These are phyloP conservation scores for Procapra przewalskii DNA, from an alignment of 2,113 vertebrate genomes.

Conservation along the genomic window DNA sequence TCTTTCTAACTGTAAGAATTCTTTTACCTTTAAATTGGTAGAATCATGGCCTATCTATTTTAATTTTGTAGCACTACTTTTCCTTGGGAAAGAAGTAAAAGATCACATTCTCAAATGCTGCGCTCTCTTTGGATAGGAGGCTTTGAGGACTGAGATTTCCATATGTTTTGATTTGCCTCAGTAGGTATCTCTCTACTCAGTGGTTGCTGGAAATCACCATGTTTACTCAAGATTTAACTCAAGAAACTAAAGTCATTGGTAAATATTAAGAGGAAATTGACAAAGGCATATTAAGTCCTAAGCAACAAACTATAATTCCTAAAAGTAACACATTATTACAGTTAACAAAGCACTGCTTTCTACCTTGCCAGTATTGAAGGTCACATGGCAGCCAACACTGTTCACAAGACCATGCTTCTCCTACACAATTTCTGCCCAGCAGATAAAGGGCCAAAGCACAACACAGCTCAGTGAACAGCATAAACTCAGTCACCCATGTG, in stretches of 20 bases:
- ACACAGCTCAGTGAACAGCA: not conserved
- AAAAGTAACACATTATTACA: slow-evolving; percentile 16
- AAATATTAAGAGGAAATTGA: slow-evolving; percentile 57
- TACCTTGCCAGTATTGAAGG: not conserved
- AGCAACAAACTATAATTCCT: not conserved
- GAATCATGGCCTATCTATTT: not conserved
- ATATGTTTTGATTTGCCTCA: not conserved
- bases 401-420: not conserved
- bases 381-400: not conserved
- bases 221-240: slow-evolving; percentile 56
- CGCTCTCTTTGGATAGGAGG: not conserved
- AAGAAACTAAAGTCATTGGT: slow-evolving; percentile 38
- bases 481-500: not conserved
- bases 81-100: not conserved
- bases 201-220: slow-evolving; percentile 41
- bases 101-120: slow-evolving; percentile 2
- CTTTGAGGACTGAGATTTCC: not conserved
- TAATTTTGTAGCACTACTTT: slow-evolving; percentile 27
- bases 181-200: not conserved
- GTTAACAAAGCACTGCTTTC: not conserved
- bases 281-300: slow-evolving; percentile 40
- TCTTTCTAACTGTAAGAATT: slow-evolving; percentile 5
- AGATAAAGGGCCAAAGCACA: not conserved
- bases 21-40: not conserved
- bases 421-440: not conserved